A percentile compares a stretch with the other conserved stretches of the same genome.
Conservation (phyloP, 2,888 invertebrate genomes). For the Phragmatobia fuliginosa region DNA sequence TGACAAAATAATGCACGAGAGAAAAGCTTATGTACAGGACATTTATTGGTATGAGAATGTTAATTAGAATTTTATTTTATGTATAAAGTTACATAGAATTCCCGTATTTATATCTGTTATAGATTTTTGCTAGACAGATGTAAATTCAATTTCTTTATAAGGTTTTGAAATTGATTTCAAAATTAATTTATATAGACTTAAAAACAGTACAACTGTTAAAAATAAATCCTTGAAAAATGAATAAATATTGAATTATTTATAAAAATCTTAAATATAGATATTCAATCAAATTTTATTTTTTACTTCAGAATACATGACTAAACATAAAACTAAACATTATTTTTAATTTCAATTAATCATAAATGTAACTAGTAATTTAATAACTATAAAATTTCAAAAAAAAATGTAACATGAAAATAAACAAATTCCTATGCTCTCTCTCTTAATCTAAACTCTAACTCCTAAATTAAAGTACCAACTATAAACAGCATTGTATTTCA, state of each 20-base stretch:
- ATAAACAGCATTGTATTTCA: neutral
- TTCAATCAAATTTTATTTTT: too few species aligned
- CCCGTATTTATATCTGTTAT: neutral
- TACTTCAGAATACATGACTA: neutral
- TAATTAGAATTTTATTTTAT: neutral
- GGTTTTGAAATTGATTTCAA: neutral
- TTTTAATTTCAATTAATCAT: neutral
- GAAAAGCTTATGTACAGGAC: neutral
- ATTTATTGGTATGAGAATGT: neutral
- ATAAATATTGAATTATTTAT: too few species aligned
- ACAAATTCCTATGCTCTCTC: neutral
- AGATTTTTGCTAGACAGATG: too few species aligned
- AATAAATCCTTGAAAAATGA: too few species aligned
- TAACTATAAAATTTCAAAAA: neutral
- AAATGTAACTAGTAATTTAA: neutral
- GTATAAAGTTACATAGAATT: neutral
- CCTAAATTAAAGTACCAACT: neutral
- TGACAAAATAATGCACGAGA: neutral
- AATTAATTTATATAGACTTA: neutral
- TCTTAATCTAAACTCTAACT: neutral
- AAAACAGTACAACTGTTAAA: too few species aligned
- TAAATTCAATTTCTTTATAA: neutral
- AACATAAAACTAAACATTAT: too few species aligned
- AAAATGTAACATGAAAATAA: neutral
- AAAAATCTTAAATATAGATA: too few species aligned